Conservation (phyloP, 2,113 vertebrate species). For the Prochilodus magdalenae region DNA sequence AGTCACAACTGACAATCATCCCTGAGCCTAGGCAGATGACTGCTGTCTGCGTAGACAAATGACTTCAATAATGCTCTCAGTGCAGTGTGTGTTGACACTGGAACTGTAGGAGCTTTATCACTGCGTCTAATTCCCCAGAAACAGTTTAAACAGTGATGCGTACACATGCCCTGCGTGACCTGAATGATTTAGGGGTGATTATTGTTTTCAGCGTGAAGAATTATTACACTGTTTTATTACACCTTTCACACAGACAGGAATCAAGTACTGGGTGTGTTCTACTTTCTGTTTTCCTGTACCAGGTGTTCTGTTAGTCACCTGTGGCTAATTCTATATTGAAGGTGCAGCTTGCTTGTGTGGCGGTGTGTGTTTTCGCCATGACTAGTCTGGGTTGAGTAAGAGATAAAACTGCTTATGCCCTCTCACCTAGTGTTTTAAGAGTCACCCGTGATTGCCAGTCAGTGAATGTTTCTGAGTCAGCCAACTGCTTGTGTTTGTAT, state of each 20-base stretch:
- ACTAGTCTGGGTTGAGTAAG: conserved; percentile 42
- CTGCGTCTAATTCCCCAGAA: conserved; percentile 11
- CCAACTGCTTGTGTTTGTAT: conserved; percentile 26
- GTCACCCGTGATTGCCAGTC: conserved; percentile 40
- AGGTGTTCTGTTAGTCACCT: conserved; percentile 38
- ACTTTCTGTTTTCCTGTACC: conserved; percentile 39
- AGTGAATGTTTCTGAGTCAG: conserved; percentile 34
- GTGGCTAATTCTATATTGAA: conserved; percentile 31
- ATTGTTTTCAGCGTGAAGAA: conserved; percentile 33
- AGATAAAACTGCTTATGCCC: conserved; percentile 44
- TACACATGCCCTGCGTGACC: conserved; percentile 19
- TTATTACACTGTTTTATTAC: conserved; percentile 29
- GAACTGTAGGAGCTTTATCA: background rate
- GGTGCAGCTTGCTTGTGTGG: conserved; percentile 22
- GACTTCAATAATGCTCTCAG: conserved; percentile 18
- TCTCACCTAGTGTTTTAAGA: conserved; percentile 46
- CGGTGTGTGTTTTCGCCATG: conserved; percentile 35
- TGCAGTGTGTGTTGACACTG: conserved; percentile 12
- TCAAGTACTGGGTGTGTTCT: conserved; percentile 23
- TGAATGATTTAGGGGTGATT: conserved; percentile 27
- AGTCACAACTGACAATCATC: background rate
- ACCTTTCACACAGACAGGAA: background rate
- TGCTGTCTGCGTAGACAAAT: conserved; percentile 28
- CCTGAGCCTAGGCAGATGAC: conserved; percentile 2
- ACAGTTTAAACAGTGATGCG: background rate